Evolutionary conservation across 2,888 invertebrate species (phyloP).

Genomic region (Aphodius sticticus): DNA sequence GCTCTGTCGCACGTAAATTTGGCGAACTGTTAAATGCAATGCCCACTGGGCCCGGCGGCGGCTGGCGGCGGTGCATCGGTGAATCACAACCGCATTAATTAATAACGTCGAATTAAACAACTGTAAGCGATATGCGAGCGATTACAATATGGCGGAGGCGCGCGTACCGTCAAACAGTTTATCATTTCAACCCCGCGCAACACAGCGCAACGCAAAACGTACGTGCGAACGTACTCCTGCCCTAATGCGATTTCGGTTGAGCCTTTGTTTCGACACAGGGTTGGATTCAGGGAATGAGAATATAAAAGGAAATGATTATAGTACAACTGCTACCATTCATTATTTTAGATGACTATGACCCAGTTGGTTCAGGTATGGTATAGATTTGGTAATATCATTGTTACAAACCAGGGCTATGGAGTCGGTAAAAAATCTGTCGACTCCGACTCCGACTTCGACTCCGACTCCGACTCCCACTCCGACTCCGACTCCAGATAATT

Average conservation of each 20-base stretch:
- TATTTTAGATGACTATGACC: too few species aligned
- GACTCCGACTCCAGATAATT: too few species aligned
- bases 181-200: constrained; percentile 4
- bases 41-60: not conserved
- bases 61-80: constrained; percentile 12
- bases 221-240: not conserved
- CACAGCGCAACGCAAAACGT: not conserved
- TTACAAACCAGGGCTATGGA: too few species aligned
- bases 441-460: too few species aligned
- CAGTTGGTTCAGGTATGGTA: too few species aligned
- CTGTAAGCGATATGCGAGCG: constrained; percentile 32
- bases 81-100: constrained; percentile 36
- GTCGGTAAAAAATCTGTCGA: too few species aligned
- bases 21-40: constrained; percentile 18
- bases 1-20: constrained; percentile 15
- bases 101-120: constrained; percentile 35
- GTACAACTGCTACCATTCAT: too few species aligned
- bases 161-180: not conserved
- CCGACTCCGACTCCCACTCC: too few species aligned
- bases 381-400: too few species aligned
- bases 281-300: not conserved
- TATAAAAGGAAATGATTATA: too few species aligned
- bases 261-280: not conserved
- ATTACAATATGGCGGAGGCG: constrained; percentile 12
- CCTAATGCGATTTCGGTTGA: not conserved